Percentiles rank a stretch among this genome's conserved stretches.
Conservation (phyloP, 2,113 vertebrate genomes). For the Euleptes europaea region DNA sequence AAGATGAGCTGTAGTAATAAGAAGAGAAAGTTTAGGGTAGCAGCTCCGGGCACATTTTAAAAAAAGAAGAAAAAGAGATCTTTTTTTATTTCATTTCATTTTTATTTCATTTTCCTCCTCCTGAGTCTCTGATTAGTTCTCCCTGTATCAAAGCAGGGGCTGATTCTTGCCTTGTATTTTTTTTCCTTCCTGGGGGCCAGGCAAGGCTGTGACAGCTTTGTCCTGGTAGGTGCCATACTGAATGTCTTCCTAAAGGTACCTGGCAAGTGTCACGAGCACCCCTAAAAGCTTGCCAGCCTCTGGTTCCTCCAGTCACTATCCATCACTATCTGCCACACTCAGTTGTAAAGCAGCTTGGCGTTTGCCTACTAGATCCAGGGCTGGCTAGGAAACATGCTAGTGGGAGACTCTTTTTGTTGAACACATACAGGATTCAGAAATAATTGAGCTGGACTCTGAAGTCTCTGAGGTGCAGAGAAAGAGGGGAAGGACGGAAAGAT, state of each 20-base stretch:
- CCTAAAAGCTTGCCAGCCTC: neutral
- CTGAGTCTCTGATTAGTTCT: conserved; percentile 2
- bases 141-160: conserved; percentile 13
- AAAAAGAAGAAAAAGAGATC: conserved; percentile 3
- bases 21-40: conserved; percentile 43
- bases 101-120: neutral
- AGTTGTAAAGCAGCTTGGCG: neutral
- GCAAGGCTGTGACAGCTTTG: conserved; percentile 42
- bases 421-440: conserved; percentile 24
- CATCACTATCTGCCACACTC: rapidly evolving
- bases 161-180: neutral
- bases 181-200: conserved; percentile 20
- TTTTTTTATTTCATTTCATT: conserved; percentile 19
- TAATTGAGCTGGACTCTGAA: conserved; percentile 34
- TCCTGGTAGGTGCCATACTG: conserved; percentile 20
- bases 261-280: neutral
- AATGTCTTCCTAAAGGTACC: neutral
- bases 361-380: neutral
- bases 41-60: neutral
- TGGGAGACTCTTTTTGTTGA: neutral
- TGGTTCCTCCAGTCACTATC: neutral
- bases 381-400: conserved; percentile 6
- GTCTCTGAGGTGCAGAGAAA: conserved; percentile 10
- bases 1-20: conserved; percentile 41
- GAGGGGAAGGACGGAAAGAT: conserved; percentile 25